Evolutionary conservation across 2,797 vertebrate genomes (phyloP).

Genomic region (Muscicapa comitata): DNA sequence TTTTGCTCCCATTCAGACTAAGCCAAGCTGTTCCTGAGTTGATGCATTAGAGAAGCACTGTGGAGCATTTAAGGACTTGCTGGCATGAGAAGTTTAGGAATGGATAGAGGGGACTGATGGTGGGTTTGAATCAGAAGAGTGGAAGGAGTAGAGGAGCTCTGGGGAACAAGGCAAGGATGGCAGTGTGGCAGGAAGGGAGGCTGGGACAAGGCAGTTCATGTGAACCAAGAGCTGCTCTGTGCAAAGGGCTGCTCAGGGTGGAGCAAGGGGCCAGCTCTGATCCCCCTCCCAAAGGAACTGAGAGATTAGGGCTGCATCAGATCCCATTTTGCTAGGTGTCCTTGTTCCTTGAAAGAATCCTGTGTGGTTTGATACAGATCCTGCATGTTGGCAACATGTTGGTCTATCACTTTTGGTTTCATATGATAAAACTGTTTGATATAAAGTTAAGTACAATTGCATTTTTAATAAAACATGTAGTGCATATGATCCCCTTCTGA

Average conservation of each 20-base stretch:
- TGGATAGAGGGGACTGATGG: rapidly evolving
- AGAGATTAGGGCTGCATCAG: neutral
- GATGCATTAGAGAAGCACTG: neutral
- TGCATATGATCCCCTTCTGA: neutral
- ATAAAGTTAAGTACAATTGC: neutral
- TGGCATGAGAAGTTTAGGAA: neutral
- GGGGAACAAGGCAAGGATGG: neutral
- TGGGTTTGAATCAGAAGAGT: neutral
- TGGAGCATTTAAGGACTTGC: neutral
- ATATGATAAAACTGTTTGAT: neutral
- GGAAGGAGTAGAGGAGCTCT: neutral
- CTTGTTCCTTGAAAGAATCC: neutral
- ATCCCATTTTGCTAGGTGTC: neutral
- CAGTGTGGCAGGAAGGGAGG: neutral
- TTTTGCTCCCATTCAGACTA: neutral
- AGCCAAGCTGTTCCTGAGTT: neutral
- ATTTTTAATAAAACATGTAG: neutral
- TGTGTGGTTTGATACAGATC: neutral
- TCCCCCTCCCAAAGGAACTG: neutral
- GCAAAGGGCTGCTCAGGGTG: neutral
- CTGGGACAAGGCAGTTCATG: rapidly evolving
- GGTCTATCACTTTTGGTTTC: neutral
- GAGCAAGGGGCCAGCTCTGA: neutral
- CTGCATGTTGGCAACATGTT: neutral
- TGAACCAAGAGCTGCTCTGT: neutral